Evolutionary conservation across 2,113 vertebrate species (phyloP).

Genomic region (Hoplias malabaricus): DNA sequence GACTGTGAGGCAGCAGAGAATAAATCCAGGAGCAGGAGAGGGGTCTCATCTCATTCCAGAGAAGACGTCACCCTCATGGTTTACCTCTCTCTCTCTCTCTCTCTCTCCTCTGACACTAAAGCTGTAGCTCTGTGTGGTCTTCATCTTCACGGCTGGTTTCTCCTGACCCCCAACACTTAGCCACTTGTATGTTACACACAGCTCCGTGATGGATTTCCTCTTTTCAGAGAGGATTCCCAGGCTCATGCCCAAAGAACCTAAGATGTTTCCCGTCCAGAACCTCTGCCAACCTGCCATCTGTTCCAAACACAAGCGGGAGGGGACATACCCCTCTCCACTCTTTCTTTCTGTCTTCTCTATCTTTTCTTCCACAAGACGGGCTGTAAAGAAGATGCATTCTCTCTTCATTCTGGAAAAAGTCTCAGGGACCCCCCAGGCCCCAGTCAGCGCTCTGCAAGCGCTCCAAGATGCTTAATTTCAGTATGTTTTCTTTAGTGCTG

Average conservation of each 20-base stretch:
- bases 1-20: constrained; percentile 16
- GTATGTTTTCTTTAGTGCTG: no score
- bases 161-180: constrained; percentile 25
- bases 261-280: constrained; percentile 52
- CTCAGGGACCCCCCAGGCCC: no score
- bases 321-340: constrained; percentile 79
- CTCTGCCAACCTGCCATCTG: constrained; percentile 64
- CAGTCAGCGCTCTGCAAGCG: no score
- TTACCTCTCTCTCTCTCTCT: no score
- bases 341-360: constrained; percentile 64
- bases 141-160: constrained; percentile 34
- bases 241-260: constrained; percentile 50
- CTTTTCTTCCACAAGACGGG: constrained; percentile 7
- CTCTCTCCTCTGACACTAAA: constrained; percentile 46
- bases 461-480: no score
- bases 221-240: constrained; percentile 47
- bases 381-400: constrained; percentile 13
- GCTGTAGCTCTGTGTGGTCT: constrained; percentile 45
- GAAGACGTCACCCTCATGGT: constrained; percentile 34
- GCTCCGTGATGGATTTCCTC: not conserved
- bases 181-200: constrained; percentile 19
- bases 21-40: constrained; percentile 31
- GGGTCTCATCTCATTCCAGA: constrained; percentile 51
- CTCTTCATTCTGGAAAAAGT: constrained; percentile 1
- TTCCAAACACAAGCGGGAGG: constrained; percentile 53